phyloP scores from a whole-genome alignment of 2,113 vertebrate species.

The Phrynocephalus versicolor region DNA sequence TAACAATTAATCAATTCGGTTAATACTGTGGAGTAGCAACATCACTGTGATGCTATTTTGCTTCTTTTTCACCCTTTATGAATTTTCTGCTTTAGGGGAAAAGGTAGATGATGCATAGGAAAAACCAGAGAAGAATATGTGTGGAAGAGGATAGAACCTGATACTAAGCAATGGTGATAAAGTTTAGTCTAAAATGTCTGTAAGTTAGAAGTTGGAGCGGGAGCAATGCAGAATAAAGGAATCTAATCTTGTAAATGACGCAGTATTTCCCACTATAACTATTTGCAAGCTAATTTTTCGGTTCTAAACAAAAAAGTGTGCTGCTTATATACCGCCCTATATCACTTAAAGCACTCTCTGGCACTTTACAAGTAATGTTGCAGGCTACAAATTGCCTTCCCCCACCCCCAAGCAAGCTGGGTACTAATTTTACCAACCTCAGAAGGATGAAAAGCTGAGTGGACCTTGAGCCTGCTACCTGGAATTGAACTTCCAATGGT shows the following conservation, averaged over 20 bases:
- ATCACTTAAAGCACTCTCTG: no score
- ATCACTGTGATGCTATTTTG: neutral
- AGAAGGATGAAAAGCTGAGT: no score
- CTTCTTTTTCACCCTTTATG: neutral
- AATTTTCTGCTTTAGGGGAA: neutral
- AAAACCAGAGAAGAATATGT: neutral
- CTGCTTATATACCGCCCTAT: no score
- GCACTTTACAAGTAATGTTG: no score
- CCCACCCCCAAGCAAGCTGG: no score
- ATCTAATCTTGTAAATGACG: neutral
- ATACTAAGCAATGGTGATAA: neutral
- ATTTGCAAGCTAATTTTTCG: neutral
- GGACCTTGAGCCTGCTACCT: no score
- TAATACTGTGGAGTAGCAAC: neutral
- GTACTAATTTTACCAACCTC: no score
- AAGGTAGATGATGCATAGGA: neutral
- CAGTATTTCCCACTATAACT: neutral
- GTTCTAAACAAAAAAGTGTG: no score
- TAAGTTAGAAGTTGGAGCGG: neutral
- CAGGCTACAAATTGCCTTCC: no score
- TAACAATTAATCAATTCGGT: neutral
- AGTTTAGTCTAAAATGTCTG: neutral
- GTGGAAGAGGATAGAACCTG: neutral
- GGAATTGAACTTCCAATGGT: no score
- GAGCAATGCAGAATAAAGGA: neutral